Evolutionary conservation across 1,140 invertebrate genomes (phyloP).

Genomic region (Lordiphosa collinella): DNA sequence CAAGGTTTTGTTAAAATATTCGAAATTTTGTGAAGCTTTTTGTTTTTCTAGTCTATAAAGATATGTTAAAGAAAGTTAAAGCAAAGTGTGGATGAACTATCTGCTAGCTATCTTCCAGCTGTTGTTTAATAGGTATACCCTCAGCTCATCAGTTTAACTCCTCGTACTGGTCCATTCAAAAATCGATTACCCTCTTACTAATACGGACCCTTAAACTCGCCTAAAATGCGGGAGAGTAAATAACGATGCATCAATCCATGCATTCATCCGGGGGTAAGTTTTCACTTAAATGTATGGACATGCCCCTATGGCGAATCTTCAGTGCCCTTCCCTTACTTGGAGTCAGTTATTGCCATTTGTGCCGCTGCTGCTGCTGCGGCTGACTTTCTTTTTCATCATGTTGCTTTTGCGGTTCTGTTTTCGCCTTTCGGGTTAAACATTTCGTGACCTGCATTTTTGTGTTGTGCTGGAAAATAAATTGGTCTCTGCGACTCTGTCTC

Average conservation of each 20-base stretch:
- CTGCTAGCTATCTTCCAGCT: too few relatives aligned
- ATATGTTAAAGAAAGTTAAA: too few relatives aligned
- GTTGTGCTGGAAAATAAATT: conserved; percentile 67
- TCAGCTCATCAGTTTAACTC: background rate
- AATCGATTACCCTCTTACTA: conserved; percentile 8
- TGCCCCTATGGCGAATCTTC: conserved; percentile 9
- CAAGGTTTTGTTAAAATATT: too few relatives aligned
- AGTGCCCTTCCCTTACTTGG: background rate
- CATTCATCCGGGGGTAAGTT: background rate
- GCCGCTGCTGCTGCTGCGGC: background rate
- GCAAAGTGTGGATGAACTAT: too few relatives aligned
- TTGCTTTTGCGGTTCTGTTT: conserved; percentile 26
- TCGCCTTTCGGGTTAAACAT: conserved; percentile 62
- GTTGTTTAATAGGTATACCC: too few relatives aligned
- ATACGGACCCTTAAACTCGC: background rate
- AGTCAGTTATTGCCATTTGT: conserved; percentile 29
- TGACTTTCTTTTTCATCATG: conserved; percentile 48
- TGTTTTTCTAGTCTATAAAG: too few relatives aligned
- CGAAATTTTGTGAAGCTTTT: too few relatives aligned
- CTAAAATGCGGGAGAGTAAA: background rate
- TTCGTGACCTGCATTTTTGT: conserved; percentile 72
- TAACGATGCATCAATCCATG: background rate
- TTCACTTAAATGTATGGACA: background rate
- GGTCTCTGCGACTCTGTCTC: conserved; percentile 28
- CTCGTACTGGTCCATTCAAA: conserved; percentile 16